Base-by-base conservation (phyloP, 1,140 invertebrate genomes). In the Drosophila auraria region DNA sequence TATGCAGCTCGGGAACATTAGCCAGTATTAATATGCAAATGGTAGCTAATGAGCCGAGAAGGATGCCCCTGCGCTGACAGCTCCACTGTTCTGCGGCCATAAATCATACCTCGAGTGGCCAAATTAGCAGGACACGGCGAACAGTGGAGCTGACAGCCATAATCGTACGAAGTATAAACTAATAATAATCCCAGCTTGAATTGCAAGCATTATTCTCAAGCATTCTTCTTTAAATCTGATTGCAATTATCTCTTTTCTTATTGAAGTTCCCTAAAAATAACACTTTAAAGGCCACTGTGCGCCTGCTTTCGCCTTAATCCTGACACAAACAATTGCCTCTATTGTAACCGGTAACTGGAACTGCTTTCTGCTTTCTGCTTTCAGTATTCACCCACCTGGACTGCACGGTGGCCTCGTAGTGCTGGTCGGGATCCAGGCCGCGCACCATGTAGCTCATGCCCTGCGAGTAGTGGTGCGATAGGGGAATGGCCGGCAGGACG, bases 371-470 rank as follows among this genome's bases (percentile, higher is more conserved):
- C 20, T n/a, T 57, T 25, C 15, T n/a, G 54, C n/a, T 23, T 40
- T 38, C 8, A 38, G 20, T 2, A 23, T 25, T 40, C 54, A 80
- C 82, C 86, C 75, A 93, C 92, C 94, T 94, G 36, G 95, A 95
- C 83, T 95, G 94, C 38, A 96, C 94, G 79, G 93, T 94, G 20
- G 94, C 95, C 80, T 96, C 95, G 78, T 95, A 96, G 63, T 95
- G 94, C 65, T 93, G 93, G 56, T 94, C 94, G 5, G 94, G 93
- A 79, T 95, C 94, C 44, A 95, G 93, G 54, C 94, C 94, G 66
- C 94, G 93, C 74, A 95, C 94, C 87, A 95, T 93, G 82, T 95
- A 95, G 75, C 93, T 94, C 94, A 95, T 95, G 60, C 93, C 93
- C 74, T 95, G 95, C 11, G 94, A 90, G 60, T 94, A 93, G 68